Percentiles rank a stretch among this genome's conserved stretches.
These are phyloP conservation scores for Carcharodon carcharias DNA, from an alignment of 2,797 vertebrate species.

Conservation along the genomic window DNA sequence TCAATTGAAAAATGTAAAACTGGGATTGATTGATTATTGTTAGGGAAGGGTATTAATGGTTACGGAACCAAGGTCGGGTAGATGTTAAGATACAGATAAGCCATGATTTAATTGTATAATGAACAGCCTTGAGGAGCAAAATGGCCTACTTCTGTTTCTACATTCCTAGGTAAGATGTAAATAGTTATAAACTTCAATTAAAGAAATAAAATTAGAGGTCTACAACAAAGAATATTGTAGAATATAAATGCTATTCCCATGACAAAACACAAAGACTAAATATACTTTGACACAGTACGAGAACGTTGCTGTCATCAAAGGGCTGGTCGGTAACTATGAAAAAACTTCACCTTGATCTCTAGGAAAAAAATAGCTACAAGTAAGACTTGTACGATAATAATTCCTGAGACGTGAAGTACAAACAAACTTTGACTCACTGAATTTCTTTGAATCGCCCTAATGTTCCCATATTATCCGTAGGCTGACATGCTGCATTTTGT, in stretches of 20 bases:
- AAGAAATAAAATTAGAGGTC: background rate
- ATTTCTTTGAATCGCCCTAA: conserved; percentile 48
- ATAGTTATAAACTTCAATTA: background rate
- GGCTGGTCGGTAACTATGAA: background rate
- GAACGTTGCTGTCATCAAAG: background rate
- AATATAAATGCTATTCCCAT: background rate
- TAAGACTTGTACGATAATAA: background rate
- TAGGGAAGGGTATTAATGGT: background rate
- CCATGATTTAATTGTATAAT: background rate
- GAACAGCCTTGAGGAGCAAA: background rate
- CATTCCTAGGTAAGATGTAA: background rate
- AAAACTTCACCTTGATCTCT: background rate
- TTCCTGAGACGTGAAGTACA: background rate
- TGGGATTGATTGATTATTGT: background rate
- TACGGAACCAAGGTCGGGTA: background rate
- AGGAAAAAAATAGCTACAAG: background rate
- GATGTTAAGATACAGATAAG: background rate
- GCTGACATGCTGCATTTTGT: conserved; percentile 42
- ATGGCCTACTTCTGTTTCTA: background rate
- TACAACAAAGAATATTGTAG: background rate
- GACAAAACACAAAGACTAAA: background rate
- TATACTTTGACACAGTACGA: background rate
- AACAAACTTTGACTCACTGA: conserved; percentile 41
- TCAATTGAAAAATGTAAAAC: background rate
- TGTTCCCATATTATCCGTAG: conserved; percentile 51